Evolutionary conservation across 1,140 invertebrate genomes (phyloP), one percentile per base, ranked within the genome.

Genomic region (Drosophila navojoa): DNA sequence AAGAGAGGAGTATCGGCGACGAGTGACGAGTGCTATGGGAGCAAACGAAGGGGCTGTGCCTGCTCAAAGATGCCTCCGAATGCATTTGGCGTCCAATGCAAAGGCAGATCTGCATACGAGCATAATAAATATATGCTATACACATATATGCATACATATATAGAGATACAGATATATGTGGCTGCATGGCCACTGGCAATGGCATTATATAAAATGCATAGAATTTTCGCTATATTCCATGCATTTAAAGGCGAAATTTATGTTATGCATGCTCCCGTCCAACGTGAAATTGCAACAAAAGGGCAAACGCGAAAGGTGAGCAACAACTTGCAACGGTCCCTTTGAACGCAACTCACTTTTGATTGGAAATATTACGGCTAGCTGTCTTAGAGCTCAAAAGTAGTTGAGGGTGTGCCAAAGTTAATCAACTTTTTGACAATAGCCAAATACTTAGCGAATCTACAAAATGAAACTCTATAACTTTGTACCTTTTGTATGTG

Each of bases 181-280:
- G n/a, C 35, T 42, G 27, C 63, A 57, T 57, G 11, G 55, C 82
- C 81, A 75, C 52, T 58, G 53, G 71, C 77, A 71, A 47, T 55
- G 52, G 57, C 70, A 52, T 75, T 63, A 86, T 86, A 89, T 86
- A 79, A 86, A 86, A 86, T 86, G 81, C 81, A 86, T 86, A 72
- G 81, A 86, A 86, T 86, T 89, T 86, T 72, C 76, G 58, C 60
- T 82, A 76, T 69, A 82, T 81, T 79, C 84, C 71, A 89, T 82
- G 76, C 84, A 76, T 89, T 89, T 78, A 71, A 60, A 86, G 66
- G 64, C 62, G 11, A 81, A 86, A 81, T 78, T 66, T 86, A 86
- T 86, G 72, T 85, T 85, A 86, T 86, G 78, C 77, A 80, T 80
- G 62, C 49, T 73, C 58, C 66, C 73, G 60, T 73, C 80, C 71